Base-by-base conservation (phyloP, 2,797 vertebrate species). In the Schizopygopsis pylzovi region DNA sequence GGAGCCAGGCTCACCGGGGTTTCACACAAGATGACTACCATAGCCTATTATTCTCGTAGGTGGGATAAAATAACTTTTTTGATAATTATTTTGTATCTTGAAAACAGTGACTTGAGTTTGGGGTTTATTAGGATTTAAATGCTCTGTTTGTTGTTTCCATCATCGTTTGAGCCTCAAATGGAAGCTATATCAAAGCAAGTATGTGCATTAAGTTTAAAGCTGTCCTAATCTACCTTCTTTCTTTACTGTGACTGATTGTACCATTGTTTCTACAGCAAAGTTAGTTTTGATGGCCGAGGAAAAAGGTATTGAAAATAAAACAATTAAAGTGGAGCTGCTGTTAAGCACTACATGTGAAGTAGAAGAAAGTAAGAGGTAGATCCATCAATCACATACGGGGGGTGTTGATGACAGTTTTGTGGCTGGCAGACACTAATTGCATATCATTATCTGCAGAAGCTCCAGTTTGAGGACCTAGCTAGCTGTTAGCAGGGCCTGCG, bases 381-480 rank as follows among this genome's bases (percentile, higher is more conserved):
- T 87, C 86, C 87, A 90, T 94, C 88, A 90, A 90, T 93, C 91
- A 90, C 83, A 87, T 79, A 47, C 68, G 86, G 82, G 63, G 87
- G 78, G 82, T 73, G 80, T 85, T 89, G 88, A 86, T 92, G 89
- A 85, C 91, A 91, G 86, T 86, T 93, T 92, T 93, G 91, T 87
- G 89, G 86, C 87, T 82, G 88, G 87, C 89, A 85, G 91, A 93
- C 86, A 89, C 85, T 80, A 94, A 94, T 93, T 91, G 88, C 87
- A 87, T 78, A 89, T 91, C 87, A 93, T 94, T 93, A 94, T 87
- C 47, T 71, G 68, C 73, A 81, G 88, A 92, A 89, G 81, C 83
- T 88, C 61, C 80, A 78, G 85, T 92, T 91, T 91, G 87, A 91
- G 90, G 89, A 90, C 39, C 85, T 90, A 91, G 92, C 92, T 89